These are phyloP conservation scores for Papilio elwesi DNA, from an alignment of 2,888 invertebrate species.

Conservation along the genomic window DNA sequence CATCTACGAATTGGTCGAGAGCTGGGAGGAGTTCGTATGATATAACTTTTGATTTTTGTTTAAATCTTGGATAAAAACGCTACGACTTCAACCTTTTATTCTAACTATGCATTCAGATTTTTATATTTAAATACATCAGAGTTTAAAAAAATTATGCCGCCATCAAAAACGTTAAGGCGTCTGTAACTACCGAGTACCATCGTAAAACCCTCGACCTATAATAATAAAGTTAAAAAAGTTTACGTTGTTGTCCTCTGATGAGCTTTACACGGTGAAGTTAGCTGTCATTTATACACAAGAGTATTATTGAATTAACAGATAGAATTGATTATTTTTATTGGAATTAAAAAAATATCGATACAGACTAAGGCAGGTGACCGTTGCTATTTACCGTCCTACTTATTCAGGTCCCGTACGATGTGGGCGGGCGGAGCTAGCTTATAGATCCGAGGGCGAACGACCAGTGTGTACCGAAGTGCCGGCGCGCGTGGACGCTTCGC, in stretches of 20 bases:
- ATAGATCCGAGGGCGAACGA: conserved; percentile 73
- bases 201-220: conserved; percentile 29
- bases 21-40: conserved; percentile 1
- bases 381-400: conserved; percentile 77
- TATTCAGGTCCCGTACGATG: conserved; percentile 65
- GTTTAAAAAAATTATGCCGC: conserved; percentile 16
- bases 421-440: conserved; percentile 69
- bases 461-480: conserved; percentile 75
- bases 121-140: conserved; percentile 23
- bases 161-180: conserved; percentile 23
- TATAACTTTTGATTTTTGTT: too few species aligned
- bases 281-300: background rate
- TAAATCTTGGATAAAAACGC: too few species aligned
- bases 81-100: too few species aligned
- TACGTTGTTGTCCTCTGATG: conserved; percentile 24
- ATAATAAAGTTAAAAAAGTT: conserved; percentile 34
- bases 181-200: conserved; percentile 21
- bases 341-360: conserved; percentile 9
- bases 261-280: background rate
- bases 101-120: background rate
- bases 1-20: conserved; percentile 8
- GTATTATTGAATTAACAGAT: conserved; percentile 4
- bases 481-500: conserved; percentile 73
- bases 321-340: background rate
- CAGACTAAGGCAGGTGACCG: conserved; percentile 67